A percentile compares a stretch with the other conserved stretches of the same genome.
phyloP scores from a whole-genome alignment of 2,113 vertebrate genomes.

The Myotis yumanensis region DNA sequence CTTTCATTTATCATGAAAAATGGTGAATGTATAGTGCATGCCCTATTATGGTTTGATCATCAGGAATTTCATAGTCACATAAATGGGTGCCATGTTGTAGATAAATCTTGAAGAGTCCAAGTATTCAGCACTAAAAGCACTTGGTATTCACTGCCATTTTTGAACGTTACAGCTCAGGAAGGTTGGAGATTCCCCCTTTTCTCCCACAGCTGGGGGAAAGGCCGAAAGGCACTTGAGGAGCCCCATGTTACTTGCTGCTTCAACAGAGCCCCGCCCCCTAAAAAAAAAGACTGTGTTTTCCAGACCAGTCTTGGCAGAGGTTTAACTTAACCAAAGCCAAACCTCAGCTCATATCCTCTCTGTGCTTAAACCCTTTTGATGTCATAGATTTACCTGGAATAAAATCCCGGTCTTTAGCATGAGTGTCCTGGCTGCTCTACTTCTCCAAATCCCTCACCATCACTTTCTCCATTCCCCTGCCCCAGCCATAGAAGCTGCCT shows the following conservation, averaged over 20 bases:
- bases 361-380: not conserved
- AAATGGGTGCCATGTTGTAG: not conserved
- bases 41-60: conserved; percentile 5
- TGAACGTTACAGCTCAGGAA: not conserved
- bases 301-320: not conserved
- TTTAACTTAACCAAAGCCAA: not conserved
- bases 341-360: not conserved
- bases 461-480: not conserved
- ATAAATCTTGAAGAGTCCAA: not conserved
- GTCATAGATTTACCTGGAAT: not conserved
- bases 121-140: not conserved
- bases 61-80: not conserved
- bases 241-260: not conserved
- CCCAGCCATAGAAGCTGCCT: accelerated
- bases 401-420: not conserved
- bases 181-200: not conserved
- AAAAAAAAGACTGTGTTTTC: not conserved
- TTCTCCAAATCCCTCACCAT: not conserved
- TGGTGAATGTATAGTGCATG: not conserved
- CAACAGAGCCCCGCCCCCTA: not conserved
- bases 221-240: not conserved
- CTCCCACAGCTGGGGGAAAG: not conserved
- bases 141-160: not conserved
- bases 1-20: conserved; percentile 54
- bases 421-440: too few relatives aligned